Conservation (phyloP, 2,797 vertebrate genomes). For the Anabacerthia variegaticeps region DNA sequence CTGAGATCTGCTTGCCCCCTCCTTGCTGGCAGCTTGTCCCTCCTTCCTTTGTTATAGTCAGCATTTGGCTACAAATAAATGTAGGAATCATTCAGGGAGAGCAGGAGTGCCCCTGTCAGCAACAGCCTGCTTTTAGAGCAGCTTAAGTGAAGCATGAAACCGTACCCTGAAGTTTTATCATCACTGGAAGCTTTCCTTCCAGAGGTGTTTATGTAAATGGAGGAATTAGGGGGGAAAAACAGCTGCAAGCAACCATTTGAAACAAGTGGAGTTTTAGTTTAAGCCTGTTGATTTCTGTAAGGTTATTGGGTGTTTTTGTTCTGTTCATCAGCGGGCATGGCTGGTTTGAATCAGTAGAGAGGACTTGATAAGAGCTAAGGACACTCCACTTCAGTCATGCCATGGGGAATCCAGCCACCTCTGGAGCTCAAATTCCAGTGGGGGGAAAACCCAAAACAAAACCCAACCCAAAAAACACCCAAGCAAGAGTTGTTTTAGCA, state of each 20-base stretch:
- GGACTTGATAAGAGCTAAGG: neutral
- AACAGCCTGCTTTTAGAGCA: neutral
- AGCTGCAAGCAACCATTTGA: neutral
- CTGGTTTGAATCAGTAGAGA: neutral
- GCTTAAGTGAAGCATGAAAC: neutral
- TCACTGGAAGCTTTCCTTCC: neutral
- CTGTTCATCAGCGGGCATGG: neutral
- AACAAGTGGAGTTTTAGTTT: neutral
- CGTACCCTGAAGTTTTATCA: neutral
- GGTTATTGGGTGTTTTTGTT: neutral
- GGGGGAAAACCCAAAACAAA: too few species aligned
- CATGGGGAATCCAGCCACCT: neutral
- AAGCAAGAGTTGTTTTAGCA: neutral
- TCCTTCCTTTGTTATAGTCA: neutral
- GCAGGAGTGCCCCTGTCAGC: neutral
- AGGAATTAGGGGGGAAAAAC: neutral
- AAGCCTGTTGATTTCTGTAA: neutral
- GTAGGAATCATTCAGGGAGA: neutral
- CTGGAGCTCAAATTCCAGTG: neutral
- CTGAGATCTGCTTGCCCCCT: neutral
- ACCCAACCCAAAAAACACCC: neutral
- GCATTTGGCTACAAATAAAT: neutral
- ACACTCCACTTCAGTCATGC: accelerated
- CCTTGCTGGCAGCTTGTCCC: neutral
- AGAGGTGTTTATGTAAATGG: neutral